These are phyloP conservation scores for Piprites chloris DNA, from an alignment of 2,113 vertebrate genomes.

Conservation along the genomic window DNA sequence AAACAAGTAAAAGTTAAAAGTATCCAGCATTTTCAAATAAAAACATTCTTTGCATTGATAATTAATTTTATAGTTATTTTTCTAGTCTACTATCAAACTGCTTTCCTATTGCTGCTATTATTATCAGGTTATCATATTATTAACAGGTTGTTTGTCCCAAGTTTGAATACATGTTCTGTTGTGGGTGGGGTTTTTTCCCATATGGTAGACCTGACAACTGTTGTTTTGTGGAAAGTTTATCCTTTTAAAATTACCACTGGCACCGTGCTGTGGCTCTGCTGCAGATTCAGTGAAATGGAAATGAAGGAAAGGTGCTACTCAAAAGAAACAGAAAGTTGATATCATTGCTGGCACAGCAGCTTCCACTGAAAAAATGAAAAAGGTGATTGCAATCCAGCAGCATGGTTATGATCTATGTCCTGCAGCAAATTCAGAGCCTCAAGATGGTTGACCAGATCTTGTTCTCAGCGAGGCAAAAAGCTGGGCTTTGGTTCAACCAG, in stretches of 20 bases:
- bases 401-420: accelerated
- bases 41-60: not conserved
- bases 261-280: not conserved
- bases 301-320: not conserved
- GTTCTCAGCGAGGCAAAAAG: not conserved
- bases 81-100: not conserved
- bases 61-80: not conserved
- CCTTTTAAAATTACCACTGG: not conserved
- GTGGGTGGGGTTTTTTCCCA: not conserved
- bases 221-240: not conserved
- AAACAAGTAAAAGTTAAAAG: not conserved
- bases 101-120: not conserved
- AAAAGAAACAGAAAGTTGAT: not conserved
- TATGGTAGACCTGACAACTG: not conserved
- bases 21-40: not conserved
- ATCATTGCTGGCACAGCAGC: not conserved
- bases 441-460: not conserved
- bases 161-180: not conserved
- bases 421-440: not conserved
- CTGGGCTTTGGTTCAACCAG: not conserved
- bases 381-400: not conserved
- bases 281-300: not conserved
- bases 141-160: not conserved
- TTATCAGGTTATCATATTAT: no score
- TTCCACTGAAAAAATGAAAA: not conserved